Conservation (phyloP, 1,140 invertebrate genomes). For the Popillia japonica region DNA sequence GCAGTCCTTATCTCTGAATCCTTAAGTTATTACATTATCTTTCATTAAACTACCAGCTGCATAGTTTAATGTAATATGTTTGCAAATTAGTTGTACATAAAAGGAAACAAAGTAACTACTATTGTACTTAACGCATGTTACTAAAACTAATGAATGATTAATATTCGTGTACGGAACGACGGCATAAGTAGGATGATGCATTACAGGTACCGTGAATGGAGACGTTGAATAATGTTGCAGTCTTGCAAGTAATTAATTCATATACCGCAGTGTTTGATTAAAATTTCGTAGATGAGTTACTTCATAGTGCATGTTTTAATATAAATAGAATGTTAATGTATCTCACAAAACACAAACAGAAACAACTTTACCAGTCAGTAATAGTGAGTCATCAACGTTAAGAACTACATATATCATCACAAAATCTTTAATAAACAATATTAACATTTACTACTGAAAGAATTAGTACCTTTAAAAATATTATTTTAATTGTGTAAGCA, state of each 20-base stretch:
- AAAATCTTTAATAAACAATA: too few relatives aligned
- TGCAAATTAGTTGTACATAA: conserved; percentile 4
- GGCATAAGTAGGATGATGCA: neutral
- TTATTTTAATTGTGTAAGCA: too few relatives aligned
- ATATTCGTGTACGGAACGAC: conserved; percentile 5
- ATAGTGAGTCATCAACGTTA: too few relatives aligned
- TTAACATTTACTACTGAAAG: too few relatives aligned
- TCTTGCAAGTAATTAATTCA: neutral
- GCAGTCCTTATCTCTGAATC: too few relatives aligned
- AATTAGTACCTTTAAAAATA: too few relatives aligned
- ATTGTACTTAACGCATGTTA: conserved; percentile 1
- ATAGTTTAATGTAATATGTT: neutral
- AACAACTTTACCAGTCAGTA: too few relatives aligned
- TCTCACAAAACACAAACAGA: too few relatives aligned
- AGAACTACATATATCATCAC: too few relatives aligned
- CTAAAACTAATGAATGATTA: conserved; percentile 18
- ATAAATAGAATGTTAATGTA: too few relatives aligned
- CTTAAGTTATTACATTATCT: too few relatives aligned
- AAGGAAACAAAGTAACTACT: conserved; percentile 1
- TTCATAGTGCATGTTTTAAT: neutral
- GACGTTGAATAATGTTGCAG: conserved; percentile 22
- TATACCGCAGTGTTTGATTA: conserved; percentile 3
- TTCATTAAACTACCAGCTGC: too few relatives aligned
- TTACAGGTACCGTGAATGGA: neutral
- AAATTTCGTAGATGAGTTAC: conserved; percentile 7